These are phyloP conservation scores for Speoplatyrhinus poulsoni DNA, from an alignment of 2,113 vertebrate species.

Conservation along the genomic window DNA sequence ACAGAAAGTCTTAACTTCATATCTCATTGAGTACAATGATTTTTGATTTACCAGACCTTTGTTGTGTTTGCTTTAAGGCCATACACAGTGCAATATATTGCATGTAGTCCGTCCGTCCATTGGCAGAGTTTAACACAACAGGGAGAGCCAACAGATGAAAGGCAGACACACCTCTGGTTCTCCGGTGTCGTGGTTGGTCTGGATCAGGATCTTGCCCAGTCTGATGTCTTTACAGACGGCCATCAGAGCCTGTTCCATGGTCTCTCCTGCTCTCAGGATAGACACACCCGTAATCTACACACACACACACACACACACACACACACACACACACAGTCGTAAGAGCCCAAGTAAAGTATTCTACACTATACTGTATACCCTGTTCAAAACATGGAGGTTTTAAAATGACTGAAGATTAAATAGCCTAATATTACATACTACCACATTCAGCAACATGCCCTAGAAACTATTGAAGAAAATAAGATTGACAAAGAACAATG, in stretches of 20 bases:
- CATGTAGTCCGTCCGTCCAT: background rate
- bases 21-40: too few species aligned
- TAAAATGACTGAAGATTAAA: too few species aligned
- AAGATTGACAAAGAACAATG: too few species aligned
- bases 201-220: conserved; percentile 91
- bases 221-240: conserved; percentile 91
- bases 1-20: too few species aligned
- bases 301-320: background rate
- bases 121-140: background rate
- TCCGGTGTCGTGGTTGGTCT: conserved; percentile 89
- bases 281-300: conserved; percentile 86
- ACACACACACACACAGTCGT: background rate
- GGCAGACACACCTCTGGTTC: conserved; percentile 74
- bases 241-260: conserved; percentile 89
- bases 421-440: too few species aligned
- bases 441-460: too few species aligned
- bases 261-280: conserved; percentile 88
- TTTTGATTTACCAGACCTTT: too few species aligned
- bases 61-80: too few species aligned
- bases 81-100: too few species aligned
- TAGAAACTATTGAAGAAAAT: too few species aligned
- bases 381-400: background rate
- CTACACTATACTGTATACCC: background rate
- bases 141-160: background rate
- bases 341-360: background rate